Evolutionary conservation across 2,797 vertebrate species (phyloP), one percentile per base, ranked within the genome.

Genomic region (Parauchenoglanis punctatus): DNA sequence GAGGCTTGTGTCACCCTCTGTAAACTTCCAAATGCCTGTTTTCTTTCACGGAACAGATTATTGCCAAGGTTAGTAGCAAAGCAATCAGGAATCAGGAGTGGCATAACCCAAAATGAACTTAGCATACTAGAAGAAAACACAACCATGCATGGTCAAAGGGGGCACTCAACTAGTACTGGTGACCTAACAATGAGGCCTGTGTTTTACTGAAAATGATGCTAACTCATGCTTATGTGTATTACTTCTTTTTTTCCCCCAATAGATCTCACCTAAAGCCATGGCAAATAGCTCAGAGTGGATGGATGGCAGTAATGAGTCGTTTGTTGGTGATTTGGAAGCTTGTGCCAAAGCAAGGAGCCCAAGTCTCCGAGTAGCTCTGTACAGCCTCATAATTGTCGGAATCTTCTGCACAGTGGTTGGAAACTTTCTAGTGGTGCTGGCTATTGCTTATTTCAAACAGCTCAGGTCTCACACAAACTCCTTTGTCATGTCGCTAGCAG

Each of bases 371-470:
- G 59, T 94, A 49, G 88, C 92, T 75, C 93, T 96, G 4, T 96
- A 96, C 25, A 61, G 85, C 20, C 93, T 96, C 85, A 91, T 96
- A 72, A 91, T 93, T 0, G 4, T 89, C 0, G 95, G 94, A 31
- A 95, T 96, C 0, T 8, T 94, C 84, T 94, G 95, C 92, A 96
- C 96, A 0, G 93, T 97, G 85, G 91, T 95, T 82, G 97, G 97
- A 25, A 97, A 97, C 92, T 89, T 96, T 35, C 92, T 97, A 72
- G 96, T 97, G 61, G 94, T 97, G 3, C 89, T 95, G 11, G 93
- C 96, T 15, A 95, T 97, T 0, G 93, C 94, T 40, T 96, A 96
- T 90, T 97, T 97, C 91, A 96, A 94, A 86, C 96, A 95, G 86
- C 91, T 97, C 49, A 96, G 95, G 88, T 96, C 95, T 0, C 94